phyloP scores from a whole-genome alignment of 2,113 vertebrate species.

The Phyllostomus discolor region DNA sequence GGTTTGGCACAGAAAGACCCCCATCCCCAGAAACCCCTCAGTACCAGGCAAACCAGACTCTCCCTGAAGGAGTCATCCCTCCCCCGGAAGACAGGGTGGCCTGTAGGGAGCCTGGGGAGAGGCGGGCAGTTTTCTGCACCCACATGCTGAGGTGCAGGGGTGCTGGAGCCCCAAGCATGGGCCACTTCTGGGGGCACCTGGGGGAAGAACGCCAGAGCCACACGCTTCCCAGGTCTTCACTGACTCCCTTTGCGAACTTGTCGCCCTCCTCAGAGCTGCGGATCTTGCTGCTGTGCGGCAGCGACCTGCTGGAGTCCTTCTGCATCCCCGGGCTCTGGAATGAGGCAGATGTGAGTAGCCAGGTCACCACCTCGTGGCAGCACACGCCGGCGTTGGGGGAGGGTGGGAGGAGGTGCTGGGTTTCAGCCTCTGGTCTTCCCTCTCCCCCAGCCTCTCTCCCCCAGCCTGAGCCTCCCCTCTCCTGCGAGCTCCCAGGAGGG shows the following conservation, averaged over 20 bases:
- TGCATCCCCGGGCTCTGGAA: constrained; percentile 99
- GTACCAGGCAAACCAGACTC: neutral
- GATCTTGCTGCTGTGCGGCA: constrained; percentile 97
- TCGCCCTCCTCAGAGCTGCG: constrained; percentile 88
- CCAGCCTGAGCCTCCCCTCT: neutral
- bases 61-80: neutral
- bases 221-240: neutral
- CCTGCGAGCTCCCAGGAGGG: neutral
- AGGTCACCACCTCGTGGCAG: fast-evolving
- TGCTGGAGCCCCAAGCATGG: fast-evolving
- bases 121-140: neutral
- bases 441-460: neutral
- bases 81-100: neutral
- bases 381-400: neutral
- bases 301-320: constrained; percentile 98
- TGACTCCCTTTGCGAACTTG: constrained; percentile 6
- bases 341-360: constrained; percentile 93
- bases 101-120: neutral
- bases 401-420: neutral
- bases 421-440: neutral
- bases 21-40: neutral
- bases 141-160: neutral
- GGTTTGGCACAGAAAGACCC: neutral
- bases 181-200: too few species aligned
- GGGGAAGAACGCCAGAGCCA: neutral